phyloP scores from a whole-genome alignment of 2,888 invertebrate genomes.

The Furcula furcula region DNA sequence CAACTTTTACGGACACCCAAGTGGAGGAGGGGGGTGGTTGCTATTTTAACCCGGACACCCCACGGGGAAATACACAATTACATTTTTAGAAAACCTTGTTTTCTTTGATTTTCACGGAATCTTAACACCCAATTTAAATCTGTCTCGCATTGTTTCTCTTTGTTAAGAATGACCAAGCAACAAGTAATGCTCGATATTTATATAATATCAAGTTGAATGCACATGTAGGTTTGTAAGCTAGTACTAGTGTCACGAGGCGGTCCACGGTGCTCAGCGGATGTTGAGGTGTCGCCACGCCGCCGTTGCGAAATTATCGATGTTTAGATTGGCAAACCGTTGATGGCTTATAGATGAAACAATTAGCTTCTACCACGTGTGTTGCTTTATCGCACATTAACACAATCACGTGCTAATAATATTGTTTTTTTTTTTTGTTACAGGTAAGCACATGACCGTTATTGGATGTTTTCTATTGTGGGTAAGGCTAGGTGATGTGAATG shows the following conservation, averaged over 20 bases:
- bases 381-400: constrained; percentile 17
- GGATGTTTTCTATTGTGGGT: constrained; percentile 7
- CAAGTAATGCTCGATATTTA: constrained; percentile 7
- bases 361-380: constrained; percentile 22
- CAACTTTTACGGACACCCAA: no score
- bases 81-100: no score
- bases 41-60: no score
- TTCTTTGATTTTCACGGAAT: background rate
- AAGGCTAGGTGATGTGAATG: constrained; percentile 7
- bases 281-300: constrained; percentile 33
- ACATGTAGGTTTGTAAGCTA: constrained; percentile 21
- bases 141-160: background rate
- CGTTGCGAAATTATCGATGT: constrained; percentile 37
- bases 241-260: constrained; percentile 38
- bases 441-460: constrained; percentile 23
- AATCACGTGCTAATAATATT: constrained; percentile 11
- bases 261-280: constrained; percentile 33
- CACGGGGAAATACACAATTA: no score
- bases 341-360: constrained; percentile 22
- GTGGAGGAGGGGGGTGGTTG: no score
- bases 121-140: constrained; percentile 1
- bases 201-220: constrained; percentile 21
- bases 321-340: constrained; percentile 27
- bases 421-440: constrained; percentile 32
- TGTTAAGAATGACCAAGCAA: background rate